Conservation (phyloP, 2,113 vertebrate genomes). For the Rhizomys pruinosus region DNA sequence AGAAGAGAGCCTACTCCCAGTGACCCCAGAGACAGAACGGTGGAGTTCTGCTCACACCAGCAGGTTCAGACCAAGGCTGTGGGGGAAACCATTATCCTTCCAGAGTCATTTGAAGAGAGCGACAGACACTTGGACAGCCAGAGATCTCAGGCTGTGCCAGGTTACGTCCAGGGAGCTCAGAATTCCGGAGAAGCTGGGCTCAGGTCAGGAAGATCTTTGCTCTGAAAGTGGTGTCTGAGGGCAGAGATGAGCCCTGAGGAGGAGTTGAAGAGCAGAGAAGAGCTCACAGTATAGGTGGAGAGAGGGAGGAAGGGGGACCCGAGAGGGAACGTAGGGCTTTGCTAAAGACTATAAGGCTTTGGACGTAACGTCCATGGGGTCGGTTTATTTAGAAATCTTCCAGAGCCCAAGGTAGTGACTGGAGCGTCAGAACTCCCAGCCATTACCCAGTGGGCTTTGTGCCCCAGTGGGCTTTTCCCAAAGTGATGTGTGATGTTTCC, state of each 20-base stretch:
- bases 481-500: neutral
- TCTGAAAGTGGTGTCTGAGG: neutral
- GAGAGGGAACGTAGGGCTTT: neutral
- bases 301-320: neutral
- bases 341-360: neutral
- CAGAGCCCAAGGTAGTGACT: neutral
- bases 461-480: neutral
- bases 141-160: neutral
- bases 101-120: neutral
- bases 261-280: neutral
- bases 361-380: neutral
- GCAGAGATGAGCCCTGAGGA: too few relatives aligned
- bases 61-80: neutral
- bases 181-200: neutral
- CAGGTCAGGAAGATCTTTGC: neutral
- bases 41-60: neutral
- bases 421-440: neutral
- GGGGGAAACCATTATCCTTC: neutral
- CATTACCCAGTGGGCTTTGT: neutral
- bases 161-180: accelerated
- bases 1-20: too few relatives aligned
- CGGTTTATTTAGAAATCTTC: neutral
- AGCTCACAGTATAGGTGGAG: neutral
- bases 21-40: neutral
- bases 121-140: neutral